Base-by-base conservation (phyloP, 2,113 vertebrate genomes). In the Seriola rivoliana region DNA sequence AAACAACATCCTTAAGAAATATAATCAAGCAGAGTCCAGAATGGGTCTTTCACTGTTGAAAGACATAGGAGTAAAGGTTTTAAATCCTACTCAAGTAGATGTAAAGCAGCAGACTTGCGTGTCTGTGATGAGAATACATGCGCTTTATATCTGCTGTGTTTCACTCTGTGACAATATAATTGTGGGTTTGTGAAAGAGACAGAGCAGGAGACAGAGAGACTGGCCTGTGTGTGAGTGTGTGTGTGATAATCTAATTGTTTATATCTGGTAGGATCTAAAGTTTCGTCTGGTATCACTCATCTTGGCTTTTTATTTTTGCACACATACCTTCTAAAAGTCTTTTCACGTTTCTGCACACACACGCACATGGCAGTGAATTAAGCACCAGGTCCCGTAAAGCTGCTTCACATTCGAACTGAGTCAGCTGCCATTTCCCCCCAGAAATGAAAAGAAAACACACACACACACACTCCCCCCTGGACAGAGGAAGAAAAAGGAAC, bases 381-480 rank as follows among this genome's bases (percentile, higher is more conserved):
- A 38, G 32, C 69, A 29, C 48, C 6, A 25, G 82, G 82, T 87
- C 75, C 68, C 13, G 46, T 79, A 62, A 89, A 86, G 79, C 88
- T 80, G 81, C 69, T 92, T 90, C 65, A 70, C 32, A 92, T 88
- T 89, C 87, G 78, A 40, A 42, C 40, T 10, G 29, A 79, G 76
- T 87, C 81, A 19, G 70, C 74, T 86, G 82, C 89, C 88, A 92
- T 91, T 88, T 90, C 90, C 90, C 80, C 69, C 59, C 54, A n/a
- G 59, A 81, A 85, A 90, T 88, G 80, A 88, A 86, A 92, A 84
- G 69, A 88, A 90, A 90, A 90, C 81, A 92, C 58, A 70, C 23
- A 59, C 19, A 34, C 58, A 70, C 25, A 60, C 19, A 34, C n/a
- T 63, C 68, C 71, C 75, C 57, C 38, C 50, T 21, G 34, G 76